Evolutionary conservation across 2,888 invertebrate species (phyloP).

Genomic region (Drosophila multiciliata): DNA sequence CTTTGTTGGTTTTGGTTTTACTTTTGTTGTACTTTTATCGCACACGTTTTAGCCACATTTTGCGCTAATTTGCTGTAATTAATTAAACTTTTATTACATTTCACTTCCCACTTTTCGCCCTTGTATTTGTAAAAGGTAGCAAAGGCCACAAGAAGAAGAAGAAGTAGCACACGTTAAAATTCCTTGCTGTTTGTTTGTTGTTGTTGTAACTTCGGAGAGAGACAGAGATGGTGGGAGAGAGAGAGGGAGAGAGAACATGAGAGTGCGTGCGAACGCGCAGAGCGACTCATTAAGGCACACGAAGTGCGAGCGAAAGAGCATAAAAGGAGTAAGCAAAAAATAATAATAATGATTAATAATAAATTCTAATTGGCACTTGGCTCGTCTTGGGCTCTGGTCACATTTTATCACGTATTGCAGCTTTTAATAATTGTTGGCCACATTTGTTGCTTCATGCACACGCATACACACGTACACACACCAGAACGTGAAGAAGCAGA

Average conservation of each 20-base stretch:
- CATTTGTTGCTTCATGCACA: slow-evolving; percentile 69
- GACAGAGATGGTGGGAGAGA: slow-evolving; percentile 19
- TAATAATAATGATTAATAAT: slow-evolving; percentile 75
- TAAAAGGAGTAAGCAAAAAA: slow-evolving; percentile 46
- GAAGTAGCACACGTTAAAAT: slow-evolving; percentile 40
- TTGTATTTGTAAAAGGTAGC: slow-evolving; percentile 32
- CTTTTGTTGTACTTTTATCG: slow-evolving; percentile 54
- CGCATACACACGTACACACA: slow-evolving; percentile 3
- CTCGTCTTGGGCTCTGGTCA: slow-evolving; percentile 32
- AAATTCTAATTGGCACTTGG: slow-evolving; percentile 73
- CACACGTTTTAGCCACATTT: slow-evolving; percentile 70
- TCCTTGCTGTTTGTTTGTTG: slow-evolving; percentile 25
- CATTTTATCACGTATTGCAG: slow-evolving; percentile 71
- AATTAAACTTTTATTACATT: slow-evolving; percentile 44
- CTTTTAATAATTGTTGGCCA: slow-evolving; percentile 54
- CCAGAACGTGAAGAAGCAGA: slow-evolving; percentile 23
- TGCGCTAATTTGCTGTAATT: slow-evolving; percentile 60
- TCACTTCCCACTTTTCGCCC: slow-evolving; percentile 14
- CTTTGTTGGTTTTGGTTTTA: slow-evolving; percentile 28
- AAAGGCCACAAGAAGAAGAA: slow-evolving; percentile 15
- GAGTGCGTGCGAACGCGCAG: slow-evolving; percentile 30
- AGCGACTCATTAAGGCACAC: slow-evolving; percentile 21
- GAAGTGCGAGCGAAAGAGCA: slow-evolving; percentile 26
- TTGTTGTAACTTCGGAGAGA: slow-evolving; percentile 37
- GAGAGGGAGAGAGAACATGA: slow-evolving; percentile 28